Evolutionary conservation across 2,113 vertebrate genomes (phyloP), one percentile per base, ranked within the genome.

Genomic region (Aythya baeri): DNA sequence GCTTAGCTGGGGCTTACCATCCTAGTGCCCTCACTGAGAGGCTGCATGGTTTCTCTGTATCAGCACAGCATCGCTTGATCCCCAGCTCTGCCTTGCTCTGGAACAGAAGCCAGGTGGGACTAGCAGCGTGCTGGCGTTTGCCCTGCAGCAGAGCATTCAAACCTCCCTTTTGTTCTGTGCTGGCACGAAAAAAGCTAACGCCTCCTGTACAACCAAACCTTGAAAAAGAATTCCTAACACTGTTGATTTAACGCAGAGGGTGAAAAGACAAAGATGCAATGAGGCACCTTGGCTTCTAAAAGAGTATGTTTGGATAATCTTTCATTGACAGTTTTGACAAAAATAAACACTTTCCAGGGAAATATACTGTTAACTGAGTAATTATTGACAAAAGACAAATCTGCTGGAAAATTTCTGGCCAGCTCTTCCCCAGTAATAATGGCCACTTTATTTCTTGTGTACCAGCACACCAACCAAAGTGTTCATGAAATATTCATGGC

Each of bases 311-410:
- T 72, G 74, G 57, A 91, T 81, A 74, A 68, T 79, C 20, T 61
- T 74, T 81, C 31, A 2, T 34, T 82, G 73, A 65, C 46, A 72
- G 26, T 84, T 86, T 54, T 78, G 73, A 91, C 66, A 72, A 83
- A 97, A 95, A 88, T 63, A 71, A 67, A 90, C 52, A 74, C 1
- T 1, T 31, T 84, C 38, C 43, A 73, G 85, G 86, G 70, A 92
- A 88, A 88, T 5, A 14, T 81, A 68, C 80, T 65, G 57, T 84
- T 87, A 74, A 66, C 84, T n/a, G 74, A 93, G 77, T 68, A 89
- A 94, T 91, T 91, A 88, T 50, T 86, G 93, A 92, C 73, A 91
- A 63, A 96, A 94, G 11, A 2, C 74, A 75, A 43, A 62, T 92
- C 77, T 65, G 27, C 58, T 57, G 63, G 49, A 86, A 88, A 91